Evolutionary conservation across 2,888 invertebrate genomes (phyloP).

Genomic region (Andrena chrysosceles): DNA sequence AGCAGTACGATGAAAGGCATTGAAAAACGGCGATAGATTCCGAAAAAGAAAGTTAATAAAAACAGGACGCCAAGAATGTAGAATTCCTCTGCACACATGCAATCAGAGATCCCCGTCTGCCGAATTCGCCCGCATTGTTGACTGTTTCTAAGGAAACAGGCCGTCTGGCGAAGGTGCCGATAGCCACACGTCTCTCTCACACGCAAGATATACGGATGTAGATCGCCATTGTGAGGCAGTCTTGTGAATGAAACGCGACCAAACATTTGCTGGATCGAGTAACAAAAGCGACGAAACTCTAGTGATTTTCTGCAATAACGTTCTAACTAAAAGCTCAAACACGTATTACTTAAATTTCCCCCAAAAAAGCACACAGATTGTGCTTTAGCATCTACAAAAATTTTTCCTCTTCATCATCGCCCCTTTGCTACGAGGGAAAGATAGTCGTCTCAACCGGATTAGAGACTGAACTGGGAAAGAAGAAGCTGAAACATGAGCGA

Average conservation of each 20-base stretch:
- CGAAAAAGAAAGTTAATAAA: not conserved
- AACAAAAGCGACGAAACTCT: not conserved
- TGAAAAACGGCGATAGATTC: not conserved
- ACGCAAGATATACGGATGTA: slow-evolving; percentile 84
- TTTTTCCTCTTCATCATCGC: not conserved
- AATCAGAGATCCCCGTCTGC: slow-evolving; percentile 24
- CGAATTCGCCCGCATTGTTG: slow-evolving; percentile 78
- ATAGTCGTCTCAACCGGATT: not conserved
- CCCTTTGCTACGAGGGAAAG: too few species aligned
- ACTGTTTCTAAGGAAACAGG: slow-evolving; percentile 82
- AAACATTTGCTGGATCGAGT: not conserved
- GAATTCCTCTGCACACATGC: slow-evolving; percentile 14
- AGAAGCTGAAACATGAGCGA: slow-evolving; percentile 23
- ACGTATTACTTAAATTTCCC: not conserved
- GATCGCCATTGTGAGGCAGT: slow-evolving; percentile 17
- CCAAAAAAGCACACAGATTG: not conserved
- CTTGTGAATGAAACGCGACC: slow-evolving; percentile 15
- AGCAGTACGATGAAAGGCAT: not conserved
- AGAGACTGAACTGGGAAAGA: not conserved
- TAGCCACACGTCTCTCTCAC: slow-evolving; percentile 84
- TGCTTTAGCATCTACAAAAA: not conserved
- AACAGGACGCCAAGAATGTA: not conserved
- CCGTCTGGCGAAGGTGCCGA: slow-evolving; percentile 79
- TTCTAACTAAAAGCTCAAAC: not conserved
- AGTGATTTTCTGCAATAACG: slow-evolving; percentile 1